Conservation (phyloP, 2,113 vertebrate genomes). For the Mastomys coucha region DNA sequence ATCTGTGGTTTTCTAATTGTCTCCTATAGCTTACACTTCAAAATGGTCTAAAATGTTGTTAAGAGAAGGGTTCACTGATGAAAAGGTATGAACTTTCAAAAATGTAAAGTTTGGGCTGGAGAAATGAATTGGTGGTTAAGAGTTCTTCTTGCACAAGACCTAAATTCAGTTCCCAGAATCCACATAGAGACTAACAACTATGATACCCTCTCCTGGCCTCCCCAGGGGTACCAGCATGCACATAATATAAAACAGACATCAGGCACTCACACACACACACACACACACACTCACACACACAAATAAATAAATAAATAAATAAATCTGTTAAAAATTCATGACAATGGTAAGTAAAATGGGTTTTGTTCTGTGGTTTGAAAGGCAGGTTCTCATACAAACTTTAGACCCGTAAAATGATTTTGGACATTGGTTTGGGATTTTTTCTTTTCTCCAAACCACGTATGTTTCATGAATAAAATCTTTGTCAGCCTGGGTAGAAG, state of each 20-base stretch:
- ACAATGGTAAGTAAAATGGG: conserved; percentile 1
- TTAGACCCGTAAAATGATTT: background rate
- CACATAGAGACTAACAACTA: background rate
- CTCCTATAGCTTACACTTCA: background rate
- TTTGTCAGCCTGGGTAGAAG: too few relatives aligned
- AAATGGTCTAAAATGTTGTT: conserved; percentile 18
- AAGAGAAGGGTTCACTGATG: background rate
- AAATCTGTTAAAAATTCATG: background rate
- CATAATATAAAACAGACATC: background rate
- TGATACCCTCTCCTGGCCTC: background rate
- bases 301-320: background rate
- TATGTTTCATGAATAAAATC: background rate
- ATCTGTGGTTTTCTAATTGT: conserved; percentile 38
- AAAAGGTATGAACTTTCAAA: conserved; percentile 13
- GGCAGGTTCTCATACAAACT: conserved; percentile 25
- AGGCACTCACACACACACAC: background rate
- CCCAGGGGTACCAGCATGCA: background rate
- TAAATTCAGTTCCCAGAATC: background rate
- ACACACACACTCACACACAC: too few relatives aligned
- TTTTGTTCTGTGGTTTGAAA: conserved; percentile 15
- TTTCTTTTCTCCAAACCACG: background rate
- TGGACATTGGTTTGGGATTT: background rate
- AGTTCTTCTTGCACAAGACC: background rate
- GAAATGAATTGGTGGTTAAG: background rate
- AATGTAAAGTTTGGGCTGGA: background rate